Percentiles rank a stretch among this genome's conserved stretches.
These are phyloP conservation scores for Petrolisthes cinctipes DNA, from an alignment of 2,888 invertebrate genomes.

Conservation along the genomic window DNA sequence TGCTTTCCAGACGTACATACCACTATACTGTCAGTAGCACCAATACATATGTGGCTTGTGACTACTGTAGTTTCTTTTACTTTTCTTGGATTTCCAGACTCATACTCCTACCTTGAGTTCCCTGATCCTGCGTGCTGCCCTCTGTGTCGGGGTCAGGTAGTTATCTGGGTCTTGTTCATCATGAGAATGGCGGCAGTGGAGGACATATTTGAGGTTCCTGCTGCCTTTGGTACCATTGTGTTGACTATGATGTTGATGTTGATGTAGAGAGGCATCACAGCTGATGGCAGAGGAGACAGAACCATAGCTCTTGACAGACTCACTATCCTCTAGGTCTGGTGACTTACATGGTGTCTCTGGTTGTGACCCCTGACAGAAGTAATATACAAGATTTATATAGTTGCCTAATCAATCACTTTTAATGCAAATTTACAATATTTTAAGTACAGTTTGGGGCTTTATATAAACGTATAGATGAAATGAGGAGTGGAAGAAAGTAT, in stretches of 20 bases:
- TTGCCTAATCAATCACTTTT: no score
- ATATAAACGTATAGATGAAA: no score
- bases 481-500: no score
- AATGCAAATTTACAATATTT: no score
- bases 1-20: neutral
- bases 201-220: conserved; percentile 73
- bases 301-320: conserved; percentile 62
- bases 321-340: conserved; percentile 54
- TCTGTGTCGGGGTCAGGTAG: conserved; percentile 89
- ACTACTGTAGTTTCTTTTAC: neutral
- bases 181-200: conserved; percentile 81
- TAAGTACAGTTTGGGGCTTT: no score
- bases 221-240: neutral
- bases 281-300: conserved; percentile 59
- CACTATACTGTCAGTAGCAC: neutral
- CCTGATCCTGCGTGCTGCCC: conserved; percentile 84
- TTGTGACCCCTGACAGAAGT: conserved; percentile 31
- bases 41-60: neutral
- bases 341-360: conserved; percentile 53
- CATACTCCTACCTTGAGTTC: conserved; percentile 74
- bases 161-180: conserved; percentile 77
- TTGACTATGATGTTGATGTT: neutral
- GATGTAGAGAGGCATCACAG: conserved; percentile 44
- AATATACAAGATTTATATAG: no score
- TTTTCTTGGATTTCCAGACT: neutral